phyloP scores from a whole-genome alignment of 92 coral and sea anemone species.

The Porites evermanni region DNA sequence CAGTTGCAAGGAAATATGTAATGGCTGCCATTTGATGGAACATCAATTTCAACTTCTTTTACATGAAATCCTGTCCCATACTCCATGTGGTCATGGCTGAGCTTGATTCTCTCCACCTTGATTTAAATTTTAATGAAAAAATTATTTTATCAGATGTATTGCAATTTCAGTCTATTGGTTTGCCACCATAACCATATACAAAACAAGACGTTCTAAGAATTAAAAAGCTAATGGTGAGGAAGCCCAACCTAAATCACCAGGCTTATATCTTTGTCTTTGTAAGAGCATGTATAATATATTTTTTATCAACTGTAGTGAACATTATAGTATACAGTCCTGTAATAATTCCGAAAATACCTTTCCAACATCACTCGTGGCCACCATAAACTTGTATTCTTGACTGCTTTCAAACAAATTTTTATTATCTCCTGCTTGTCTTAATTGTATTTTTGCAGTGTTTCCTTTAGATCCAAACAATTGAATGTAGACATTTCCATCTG shows the following conservation, averaged over 20 bases:
- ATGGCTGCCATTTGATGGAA: constrained; percentile 79
- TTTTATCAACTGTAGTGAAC: too few species aligned
- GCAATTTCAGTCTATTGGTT: too few species aligned
- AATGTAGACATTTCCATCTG: constrained; percentile 97
- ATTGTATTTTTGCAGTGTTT: constrained; percentile 89
- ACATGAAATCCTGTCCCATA: constrained; percentile 97
- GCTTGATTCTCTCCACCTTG: constrained; percentile 91
- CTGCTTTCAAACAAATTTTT: constrained; percentile 79
- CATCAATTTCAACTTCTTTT: constrained; percentile 85
- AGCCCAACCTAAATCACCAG: too few species aligned
- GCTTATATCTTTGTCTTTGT: too few species aligned
- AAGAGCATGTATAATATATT: too few species aligned
- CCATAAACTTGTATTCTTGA: constrained; percentile 88
- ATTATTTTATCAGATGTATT: too few species aligned
- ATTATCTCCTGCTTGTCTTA: constrained; percentile 89
- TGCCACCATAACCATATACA: too few species aligned
- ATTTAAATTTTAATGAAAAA: too few species aligned
- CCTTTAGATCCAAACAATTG: constrained; percentile 92
- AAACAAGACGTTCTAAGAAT: too few species aligned
- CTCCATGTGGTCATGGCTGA: constrained; percentile 96
- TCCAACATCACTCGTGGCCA: constrained; percentile 87
- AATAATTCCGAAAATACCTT: constrained; percentile 58
- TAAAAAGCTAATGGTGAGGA: too few species aligned
- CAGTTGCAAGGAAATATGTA: constrained; percentile 90
- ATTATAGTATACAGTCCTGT: too few species aligned